phyloP scores from a whole-genome alignment of 1,140 invertebrate species.

The Bombus impatiens region DNA sequence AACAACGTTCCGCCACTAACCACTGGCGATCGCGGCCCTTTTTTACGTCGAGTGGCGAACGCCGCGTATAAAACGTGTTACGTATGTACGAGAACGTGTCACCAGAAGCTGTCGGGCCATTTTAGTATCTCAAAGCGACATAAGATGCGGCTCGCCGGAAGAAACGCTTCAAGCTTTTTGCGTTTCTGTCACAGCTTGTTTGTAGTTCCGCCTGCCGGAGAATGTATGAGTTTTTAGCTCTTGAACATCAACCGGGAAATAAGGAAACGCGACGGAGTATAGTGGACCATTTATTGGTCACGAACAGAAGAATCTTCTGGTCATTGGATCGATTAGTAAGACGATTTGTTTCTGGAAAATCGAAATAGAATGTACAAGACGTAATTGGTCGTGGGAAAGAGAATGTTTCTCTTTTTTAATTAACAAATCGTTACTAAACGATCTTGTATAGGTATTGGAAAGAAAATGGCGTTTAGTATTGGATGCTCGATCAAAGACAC shows the following conservation, averaged over 20 bases:
- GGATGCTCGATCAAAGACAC: too few species aligned
- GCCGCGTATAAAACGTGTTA: constrained; percentile 28
- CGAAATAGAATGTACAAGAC: not conserved
- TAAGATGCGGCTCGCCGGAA: constrained; percentile 5
- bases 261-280: not conserved
- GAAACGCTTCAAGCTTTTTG: constrained; percentile 6
- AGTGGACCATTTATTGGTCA: not conserved
- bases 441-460: too few species aligned
- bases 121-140: constrained; percentile 42
- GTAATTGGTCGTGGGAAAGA: too few species aligned
- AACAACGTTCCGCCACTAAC: constrained; percentile 50
- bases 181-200: not conserved
- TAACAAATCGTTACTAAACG: too few species aligned
- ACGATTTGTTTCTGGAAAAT: not conserved
- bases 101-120: constrained; percentile 26
- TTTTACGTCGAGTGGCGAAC: constrained; percentile 35
- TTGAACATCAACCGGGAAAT: not conserved
- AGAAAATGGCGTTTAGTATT: too few species aligned
- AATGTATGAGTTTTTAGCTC: not conserved
- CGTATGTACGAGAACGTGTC: constrained; percentile 52
- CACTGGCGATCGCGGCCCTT: constrained; percentile 59
- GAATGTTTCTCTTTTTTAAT: too few species aligned
- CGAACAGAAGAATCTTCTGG: too few species aligned
- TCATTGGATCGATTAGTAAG: too few species aligned
- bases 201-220: too few species aligned